Evolutionary conservation across 2,797 vertebrate genomes (phyloP).

Genomic region (Clarias laeviceps): DNA sequence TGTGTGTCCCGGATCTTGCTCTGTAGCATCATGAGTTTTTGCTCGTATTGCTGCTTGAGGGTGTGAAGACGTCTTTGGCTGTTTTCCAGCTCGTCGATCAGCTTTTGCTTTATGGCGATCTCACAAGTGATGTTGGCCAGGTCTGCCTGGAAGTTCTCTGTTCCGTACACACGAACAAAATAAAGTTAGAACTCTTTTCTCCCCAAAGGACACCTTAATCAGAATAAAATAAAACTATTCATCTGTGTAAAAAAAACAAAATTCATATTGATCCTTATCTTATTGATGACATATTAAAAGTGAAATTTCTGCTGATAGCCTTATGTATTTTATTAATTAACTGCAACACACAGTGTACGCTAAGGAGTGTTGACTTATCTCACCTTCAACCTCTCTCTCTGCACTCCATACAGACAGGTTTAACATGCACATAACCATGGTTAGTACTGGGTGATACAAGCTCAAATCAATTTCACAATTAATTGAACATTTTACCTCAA

Average conservation of each 20-base stretch:
- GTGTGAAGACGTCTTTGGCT: slow-evolving; percentile 94
- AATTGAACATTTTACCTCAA: too few relatives aligned
- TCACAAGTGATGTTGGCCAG: slow-evolving; percentile 90
- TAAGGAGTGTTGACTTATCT: too few relatives aligned
- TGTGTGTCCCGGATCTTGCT: slow-evolving; percentile 92
- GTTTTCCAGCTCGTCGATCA: slow-evolving; percentile 97
- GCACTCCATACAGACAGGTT: too few relatives aligned
- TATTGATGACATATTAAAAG: neutral
- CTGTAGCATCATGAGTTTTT: slow-evolving; percentile 88
- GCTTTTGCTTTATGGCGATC: slow-evolving; percentile 98
- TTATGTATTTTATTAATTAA: too few relatives aligned
- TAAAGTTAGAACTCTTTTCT: neutral
- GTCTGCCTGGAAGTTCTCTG: slow-evolving; percentile 84
- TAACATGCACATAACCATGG: too few relatives aligned
- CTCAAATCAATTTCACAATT: too few relatives aligned
- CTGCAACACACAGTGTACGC: too few relatives aligned
- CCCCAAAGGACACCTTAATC: neutral
- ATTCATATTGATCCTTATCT: neutral
- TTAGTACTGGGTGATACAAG: too few relatives aligned
- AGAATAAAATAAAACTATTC: neutral
- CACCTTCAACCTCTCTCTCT: too few relatives aligned
- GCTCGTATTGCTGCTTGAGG: slow-evolving; percentile 93
- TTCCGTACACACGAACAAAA: neutral
- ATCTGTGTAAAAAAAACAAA: neutral
- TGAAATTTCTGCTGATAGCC: neutral